Base-by-base conservation (phyloP, 2,888 invertebrate species). In the Eupithecia pulchellata region DNA sequence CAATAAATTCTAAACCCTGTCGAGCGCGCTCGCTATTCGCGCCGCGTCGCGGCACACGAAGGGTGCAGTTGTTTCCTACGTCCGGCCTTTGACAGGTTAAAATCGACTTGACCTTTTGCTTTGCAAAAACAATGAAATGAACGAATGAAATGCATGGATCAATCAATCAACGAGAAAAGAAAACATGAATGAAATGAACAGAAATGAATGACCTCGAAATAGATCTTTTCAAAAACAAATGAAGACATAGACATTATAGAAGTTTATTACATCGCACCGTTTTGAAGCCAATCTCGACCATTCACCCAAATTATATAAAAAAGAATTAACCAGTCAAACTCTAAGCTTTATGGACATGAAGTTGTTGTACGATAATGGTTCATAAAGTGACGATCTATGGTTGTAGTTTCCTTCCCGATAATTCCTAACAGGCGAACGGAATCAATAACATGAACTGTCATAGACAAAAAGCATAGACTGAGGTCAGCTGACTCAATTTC, bases 401-500 rank as follows among this genome's bases (percentile, higher is more conserved):
- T 52, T n/a, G 52, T 52, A 52, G 52, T 52, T 52, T 52, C 25
- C 25, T 8, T 25, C 52, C 25, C 5, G 14, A 8, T 57, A 57
- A 6, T 17, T 29, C 8, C 27, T 3, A 29, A 57, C 27, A 57
- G 25, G 6, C 14, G 14, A 17, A 17, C 57, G 70, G 86, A 89
- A 91, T 91, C 91, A 88, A 91, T 91, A 84, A 86, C 82, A 71
- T 77, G 76, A 65, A 69, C 66, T 72, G 68, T 77, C 85, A 91
- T 87, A 91, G 89, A 91, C 86, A 84, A 84, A 74, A 84, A 77
- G 79, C 91, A 91, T 91, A 92, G 91, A 92, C 86, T 77, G 61
- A 86, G 89, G 93, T 94, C 94, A 94, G 94, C 94, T 94, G 94
- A 94, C 94, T 91, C 85, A 81, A 91, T 80, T 92, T 93, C 92